A percentile compares a stretch with the other conserved stretches of the same genome.
Conservation (phyloP, 1,140 invertebrate species). For the Gryon sp. region DNA sequence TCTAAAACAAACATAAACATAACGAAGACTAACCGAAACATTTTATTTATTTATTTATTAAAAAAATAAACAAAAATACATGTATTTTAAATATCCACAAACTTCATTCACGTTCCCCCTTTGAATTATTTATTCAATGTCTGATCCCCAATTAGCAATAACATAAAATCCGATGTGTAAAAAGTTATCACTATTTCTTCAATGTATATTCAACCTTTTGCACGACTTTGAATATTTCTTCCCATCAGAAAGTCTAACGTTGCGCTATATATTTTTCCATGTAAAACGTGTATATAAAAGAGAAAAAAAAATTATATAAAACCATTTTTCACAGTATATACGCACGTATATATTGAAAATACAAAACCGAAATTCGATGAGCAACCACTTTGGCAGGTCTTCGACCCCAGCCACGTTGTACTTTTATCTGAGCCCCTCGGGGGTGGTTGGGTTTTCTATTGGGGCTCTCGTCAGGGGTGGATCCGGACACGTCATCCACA, state of each 20-base stretch:
- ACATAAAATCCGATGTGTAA: too few relatives aligned
- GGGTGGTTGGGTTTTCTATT: constrained; percentile 66
- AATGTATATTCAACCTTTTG: too few relatives aligned
- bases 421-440: constrained; percentile 65
- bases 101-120: too few relatives aligned
- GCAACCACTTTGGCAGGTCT: constrained; percentile 60
- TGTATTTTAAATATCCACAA: too few relatives aligned
- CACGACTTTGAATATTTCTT: constrained; percentile 1
- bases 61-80: too few relatives aligned
- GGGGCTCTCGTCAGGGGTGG: constrained; percentile 63
- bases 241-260: constrained; percentile 8
- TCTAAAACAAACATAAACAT: too few relatives aligned
- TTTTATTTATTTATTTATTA: too few relatives aligned
- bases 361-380: constrained; percentile 62
- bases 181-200: too few relatives aligned
- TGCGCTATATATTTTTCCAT: constrained; percentile 20
- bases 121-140: too few relatives aligned
- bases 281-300: constrained; percentile 4
- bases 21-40: too few relatives aligned
- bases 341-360: constrained; percentile 47
- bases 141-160: too few relatives aligned
- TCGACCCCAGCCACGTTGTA: constrained; percentile 63
- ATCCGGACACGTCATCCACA: constrained; percentile 68
- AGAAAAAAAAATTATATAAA: constrained; percentile 24
- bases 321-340: constrained; percentile 38